Evolutionary conservation across 2,113 vertebrate species (phyloP), one percentile per base, ranked within the genome.

Genomic region (Danionella cerebrum): DNA sequence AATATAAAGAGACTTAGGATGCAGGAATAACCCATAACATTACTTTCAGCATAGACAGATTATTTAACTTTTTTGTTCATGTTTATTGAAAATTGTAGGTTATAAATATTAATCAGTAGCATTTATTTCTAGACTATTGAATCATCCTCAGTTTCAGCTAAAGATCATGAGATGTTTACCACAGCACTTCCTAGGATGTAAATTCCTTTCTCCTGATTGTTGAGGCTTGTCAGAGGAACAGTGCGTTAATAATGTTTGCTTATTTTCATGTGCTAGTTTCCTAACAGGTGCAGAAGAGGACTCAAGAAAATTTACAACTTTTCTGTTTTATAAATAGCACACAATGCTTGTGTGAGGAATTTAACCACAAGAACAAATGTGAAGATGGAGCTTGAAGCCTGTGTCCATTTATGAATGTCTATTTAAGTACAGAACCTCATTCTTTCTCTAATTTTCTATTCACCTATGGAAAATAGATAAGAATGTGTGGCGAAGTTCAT

Each of bases 271-370:
- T 42, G 74, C 76, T 55, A 75, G 83, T 86, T 85, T 86, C 82
- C 84, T 74, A 84, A 85, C 87, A 87, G 87, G 84, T 87, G 87
- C 69, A 70, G 60, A 67, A 62, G 36, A 67, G 73, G 62, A 76
- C 80, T 83, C 78, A 78, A 76, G 78, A 72, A 73, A 67, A 62
- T 55, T 80, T 72, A 80, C 69, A 76, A 73, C 76, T 76, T 77
- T 76, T 25, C 55, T 42, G 53, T 36, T 9, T 35, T 76, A 79
- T 79, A 74, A 72, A 81, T 76, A 79, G 52, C 35, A 36, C 21
- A 48, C 63, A 66, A 58, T 51, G 59, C n/a, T n/a, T 39, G 72
- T 54, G 54, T 62, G 59, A 35, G 42, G 60, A 59, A 71, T 50
- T 68, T 75, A 73, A 84, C 79, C 77, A 73, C 76, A 73, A 75